Percentiles rank a stretch among this genome's conserved stretches.
phyloP scores from a whole-genome alignment of 2,888 invertebrate genomes.

The Ochlodes sylvanus region DNA sequence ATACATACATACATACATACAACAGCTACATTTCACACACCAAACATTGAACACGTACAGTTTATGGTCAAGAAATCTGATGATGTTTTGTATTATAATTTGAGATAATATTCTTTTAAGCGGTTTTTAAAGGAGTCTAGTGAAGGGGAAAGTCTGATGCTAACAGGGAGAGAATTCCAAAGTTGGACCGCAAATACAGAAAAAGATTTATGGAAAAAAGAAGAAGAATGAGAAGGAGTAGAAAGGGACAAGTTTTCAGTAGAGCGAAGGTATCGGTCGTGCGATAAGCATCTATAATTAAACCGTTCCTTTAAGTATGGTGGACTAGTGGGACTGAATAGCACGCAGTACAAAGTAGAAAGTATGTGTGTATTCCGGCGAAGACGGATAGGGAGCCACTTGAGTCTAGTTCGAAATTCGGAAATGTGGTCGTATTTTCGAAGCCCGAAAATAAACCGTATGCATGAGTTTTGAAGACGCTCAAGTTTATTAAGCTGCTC shows the following conservation, averaged over 20 bases:
- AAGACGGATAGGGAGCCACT: neutral
- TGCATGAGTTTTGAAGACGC: neutral
- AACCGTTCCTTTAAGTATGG: neutral
- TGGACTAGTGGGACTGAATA: neutral
- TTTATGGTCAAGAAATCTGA: no score
- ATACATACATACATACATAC: no score
- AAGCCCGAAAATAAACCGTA: neutral
- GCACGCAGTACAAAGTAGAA: neutral
- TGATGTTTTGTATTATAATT: no score
- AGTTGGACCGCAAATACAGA: neutral
- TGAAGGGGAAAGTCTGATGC: neutral
- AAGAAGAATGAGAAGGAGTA: neutral
- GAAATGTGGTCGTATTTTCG: conserved; percentile 1
- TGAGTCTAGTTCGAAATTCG: neutral
- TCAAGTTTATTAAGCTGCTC: conserved; percentile 1
- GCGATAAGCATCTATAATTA: neutral
- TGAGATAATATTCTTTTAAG: no score
- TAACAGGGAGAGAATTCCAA: neutral
- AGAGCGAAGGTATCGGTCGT: neutral
- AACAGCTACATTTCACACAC: no score
- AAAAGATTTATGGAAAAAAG: neutral
- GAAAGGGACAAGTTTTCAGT: neutral
- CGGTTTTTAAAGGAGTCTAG: no score
- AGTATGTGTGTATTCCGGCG: neutral
- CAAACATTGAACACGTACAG: no score